Evolutionary conservation across 2,113 vertebrate species (phyloP).

Genomic region (Protomyctophum bolini): DNA sequence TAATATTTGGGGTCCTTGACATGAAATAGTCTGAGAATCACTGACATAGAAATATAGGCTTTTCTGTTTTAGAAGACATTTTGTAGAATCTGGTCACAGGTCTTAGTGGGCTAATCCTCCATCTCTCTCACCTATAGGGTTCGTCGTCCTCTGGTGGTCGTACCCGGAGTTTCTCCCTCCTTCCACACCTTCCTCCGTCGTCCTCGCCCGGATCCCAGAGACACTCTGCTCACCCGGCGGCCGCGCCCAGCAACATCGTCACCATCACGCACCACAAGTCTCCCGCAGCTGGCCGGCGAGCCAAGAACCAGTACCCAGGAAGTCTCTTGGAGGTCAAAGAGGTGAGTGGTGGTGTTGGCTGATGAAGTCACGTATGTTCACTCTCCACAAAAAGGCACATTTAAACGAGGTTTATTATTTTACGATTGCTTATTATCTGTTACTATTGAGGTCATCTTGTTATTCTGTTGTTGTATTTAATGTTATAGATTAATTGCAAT

Average conservation of each 20-base stretch:
- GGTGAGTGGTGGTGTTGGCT: slow-evolving; percentile 77
- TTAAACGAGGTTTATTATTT: too few relatives aligned
- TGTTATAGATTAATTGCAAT: too few relatives aligned
- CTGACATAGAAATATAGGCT: too few relatives aligned
- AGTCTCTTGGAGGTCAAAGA: slow-evolving; percentile 93
- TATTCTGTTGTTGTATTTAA: not conserved
- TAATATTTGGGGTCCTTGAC: too few relatives aligned
- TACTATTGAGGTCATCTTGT: not conserved
- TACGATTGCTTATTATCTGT: too few relatives aligned
- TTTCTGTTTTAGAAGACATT: too few relatives aligned
- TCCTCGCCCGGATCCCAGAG: slow-evolving; percentile 89
- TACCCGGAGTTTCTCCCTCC: slow-evolving; percentile 90
- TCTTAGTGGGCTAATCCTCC: not conserved
- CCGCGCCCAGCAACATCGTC: slow-evolving; percentile 85
- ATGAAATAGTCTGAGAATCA: too few relatives aligned
- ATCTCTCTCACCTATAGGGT: slow-evolving; percentile 68
- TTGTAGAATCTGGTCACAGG: too few relatives aligned
- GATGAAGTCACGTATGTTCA: not conserved
- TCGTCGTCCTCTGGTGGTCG: slow-evolving; percentile 85
- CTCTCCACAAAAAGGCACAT: too few relatives aligned
- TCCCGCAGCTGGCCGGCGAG: slow-evolving; percentile 88
- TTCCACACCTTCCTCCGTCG: slow-evolving; percentile 84
- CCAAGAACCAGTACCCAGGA: slow-evolving; percentile 83
- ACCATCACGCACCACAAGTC: slow-evolving; percentile 97
- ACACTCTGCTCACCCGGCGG: slow-evolving; percentile 72